phyloP scores from a whole-genome alignment of 2,888 invertebrate genomes.

The Exephanes ischioxanthus region DNA sequence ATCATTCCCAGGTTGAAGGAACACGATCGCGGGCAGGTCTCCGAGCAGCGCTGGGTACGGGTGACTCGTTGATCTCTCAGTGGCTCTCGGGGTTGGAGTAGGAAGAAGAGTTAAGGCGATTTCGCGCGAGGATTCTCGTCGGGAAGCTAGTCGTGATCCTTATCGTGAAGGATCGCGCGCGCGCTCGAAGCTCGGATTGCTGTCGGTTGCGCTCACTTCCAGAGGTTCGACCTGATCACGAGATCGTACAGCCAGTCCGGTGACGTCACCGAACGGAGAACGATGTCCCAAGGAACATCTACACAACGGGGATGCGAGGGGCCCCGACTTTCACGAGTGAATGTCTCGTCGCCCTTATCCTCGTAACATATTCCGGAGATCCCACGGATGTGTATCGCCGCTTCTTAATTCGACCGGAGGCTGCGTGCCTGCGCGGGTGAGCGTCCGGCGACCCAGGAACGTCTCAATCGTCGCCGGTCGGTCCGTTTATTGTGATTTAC shows the following conservation, averaged over 20 bases:
- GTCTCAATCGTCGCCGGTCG: constrained; percentile 61
- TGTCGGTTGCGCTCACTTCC: constrained; percentile 4
- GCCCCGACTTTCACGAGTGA: constrained; percentile 67
- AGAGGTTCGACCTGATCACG: background rate
- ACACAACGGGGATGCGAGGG: constrained; percentile 69
- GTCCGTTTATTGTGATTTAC: constrained; percentile 76
- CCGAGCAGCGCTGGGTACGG: constrained; percentile 45
- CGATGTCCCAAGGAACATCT: constrained; percentile 27
- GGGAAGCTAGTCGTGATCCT: background rate
- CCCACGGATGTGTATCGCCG: constrained; percentile 50
- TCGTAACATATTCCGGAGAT: constrained; percentile 11
- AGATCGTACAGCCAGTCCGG: background rate
- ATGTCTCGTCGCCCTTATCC: constrained; percentile 43
- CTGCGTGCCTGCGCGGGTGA: constrained; percentile 45
- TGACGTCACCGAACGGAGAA: constrained; percentile 48
- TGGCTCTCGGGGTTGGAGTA: background rate
- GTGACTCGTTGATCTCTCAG: constrained; percentile 36
- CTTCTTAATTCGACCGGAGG: constrained; percentile 57
- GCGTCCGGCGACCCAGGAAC: constrained; percentile 42
- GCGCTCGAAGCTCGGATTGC: background rate
- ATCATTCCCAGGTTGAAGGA: constrained; percentile 37
- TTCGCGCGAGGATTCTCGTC: constrained; percentile 8
- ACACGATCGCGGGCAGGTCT: constrained; percentile 46
- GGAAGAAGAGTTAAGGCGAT: constrained; percentile 13
- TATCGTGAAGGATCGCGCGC: constrained; percentile 4